Base-by-base conservation (phyloP, 2,113 vertebrate species). In the Myodes glareolus region DNA sequence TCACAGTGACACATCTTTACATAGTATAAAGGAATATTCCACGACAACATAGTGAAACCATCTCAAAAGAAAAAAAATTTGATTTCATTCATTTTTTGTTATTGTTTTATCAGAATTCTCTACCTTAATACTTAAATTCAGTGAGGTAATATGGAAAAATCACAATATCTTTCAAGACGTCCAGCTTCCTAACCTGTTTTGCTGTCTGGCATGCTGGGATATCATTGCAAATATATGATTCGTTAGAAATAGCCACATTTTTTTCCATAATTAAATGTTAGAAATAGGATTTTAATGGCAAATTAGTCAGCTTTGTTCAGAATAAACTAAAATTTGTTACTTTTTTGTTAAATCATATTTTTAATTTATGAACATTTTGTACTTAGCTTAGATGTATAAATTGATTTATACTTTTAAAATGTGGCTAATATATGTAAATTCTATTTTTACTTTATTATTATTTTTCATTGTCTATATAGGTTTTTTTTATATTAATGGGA, bases 91-190 rank as follows among this genome's bases (percentile, higher is more conserved):
- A 70, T 70, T n/a, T 70, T 33, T 72, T 72, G 33, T 72, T 70
- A 36, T 70, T 31, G 72, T 81, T 39, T 36, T 75, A 14, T 77
- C 91, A 91, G 55, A 89, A 86, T 95, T 23, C 85, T 39, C 42
- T 80, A 36, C 67, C 12, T 31, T 76, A 85, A 55, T 73, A 80
- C 72, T 75, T 89, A 93, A 89, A 36, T 91, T 93, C 76, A 45
- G 0, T 63, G 77, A 93, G 19, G 84, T 94, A 92, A 67, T 89
- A 10, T 90, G 73, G 68, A 92, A 91, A 96, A 96, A 75, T 70
- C 93, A 68, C 45, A 87, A 45, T 90, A 45, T 96, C 55, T 93
- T 85, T 4, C 7, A 85, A 80, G 86, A 91, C 27, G 73, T 52
- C 23, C 45, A 89, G 31, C 55, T 92, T 94, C 52, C 7, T 91